Evolutionary conservation across 1,140 invertebrate genomes (phyloP).

Genomic region (Belonocnema kinseyi): DNA sequence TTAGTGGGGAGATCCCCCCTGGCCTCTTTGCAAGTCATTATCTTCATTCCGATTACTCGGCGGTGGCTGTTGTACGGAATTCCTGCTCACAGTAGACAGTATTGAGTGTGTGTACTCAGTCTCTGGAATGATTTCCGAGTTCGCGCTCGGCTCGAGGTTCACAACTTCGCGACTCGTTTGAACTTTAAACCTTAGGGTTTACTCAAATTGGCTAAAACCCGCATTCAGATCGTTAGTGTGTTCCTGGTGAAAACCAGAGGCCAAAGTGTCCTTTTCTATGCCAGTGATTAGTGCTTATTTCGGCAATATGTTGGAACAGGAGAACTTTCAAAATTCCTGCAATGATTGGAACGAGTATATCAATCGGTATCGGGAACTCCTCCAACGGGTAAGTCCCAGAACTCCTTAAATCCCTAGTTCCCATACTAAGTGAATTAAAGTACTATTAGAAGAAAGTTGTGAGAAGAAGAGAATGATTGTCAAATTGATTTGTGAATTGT

Average conservation of each 20-base stretch:
- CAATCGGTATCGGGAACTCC: constrained; percentile 62
- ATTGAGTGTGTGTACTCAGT: constrained; percentile 35
- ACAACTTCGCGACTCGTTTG: not conserved
- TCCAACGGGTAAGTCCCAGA: constrained; percentile 62
- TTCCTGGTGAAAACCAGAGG: not conserved
- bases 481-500: no score
- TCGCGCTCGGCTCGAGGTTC: constrained; percentile 45
- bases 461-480: no score
- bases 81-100: not conserved
- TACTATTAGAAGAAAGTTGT: no score
- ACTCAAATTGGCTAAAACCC: not conserved
- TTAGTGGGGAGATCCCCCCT: constrained; percentile 10
- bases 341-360: constrained; percentile 60
- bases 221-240: not conserved
- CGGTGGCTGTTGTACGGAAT: not conserved
- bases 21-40: not conserved
- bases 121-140: constrained; percentile 52
- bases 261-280: constrained; percentile 5
- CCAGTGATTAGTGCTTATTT: constrained; percentile 27
- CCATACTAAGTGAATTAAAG: no score
- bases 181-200: not conserved
- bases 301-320: constrained; percentile 54
- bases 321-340: constrained; percentile 31
- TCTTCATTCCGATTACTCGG: constrained; percentile 22
- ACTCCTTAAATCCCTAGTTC: no score